Evolutionary conservation across 2,888 invertebrate genomes (phyloP).

Genomic region (Dione juno): DNA sequence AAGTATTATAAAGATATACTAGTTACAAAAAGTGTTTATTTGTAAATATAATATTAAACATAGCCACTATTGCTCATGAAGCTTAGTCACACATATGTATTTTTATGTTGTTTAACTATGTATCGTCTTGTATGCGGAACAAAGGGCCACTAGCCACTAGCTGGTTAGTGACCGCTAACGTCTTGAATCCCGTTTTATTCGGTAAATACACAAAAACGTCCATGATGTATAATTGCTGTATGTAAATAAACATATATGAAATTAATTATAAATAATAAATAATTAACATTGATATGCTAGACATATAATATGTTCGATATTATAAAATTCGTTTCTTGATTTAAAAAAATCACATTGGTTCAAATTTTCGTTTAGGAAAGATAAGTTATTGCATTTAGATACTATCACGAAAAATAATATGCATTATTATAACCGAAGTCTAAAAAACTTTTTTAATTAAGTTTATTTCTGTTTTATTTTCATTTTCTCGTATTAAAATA

Average conservation of each 20-base stretch:
- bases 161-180: constrained; percentile 64
- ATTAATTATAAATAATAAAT: constrained; percentile 4
- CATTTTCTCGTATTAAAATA: neutral
- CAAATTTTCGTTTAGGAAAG: too few species aligned
- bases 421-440: too few species aligned
- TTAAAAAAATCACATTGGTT: too few species aligned
- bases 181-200: constrained; percentile 21
- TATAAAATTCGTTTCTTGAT: neutral
- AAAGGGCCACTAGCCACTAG: constrained; percentile 54
- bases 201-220: constrained; percentile 30
- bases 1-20: too few species aligned
- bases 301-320: neutral
- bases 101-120: constrained; percentile 15
- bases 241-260: neutral
- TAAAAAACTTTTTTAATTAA: too few species aligned
- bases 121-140: constrained; percentile 45
- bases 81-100: constrained; percentile 19
- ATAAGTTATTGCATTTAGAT: too few species aligned
- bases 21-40: too few species aligned
- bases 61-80: neutral
- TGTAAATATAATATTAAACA: too few species aligned
- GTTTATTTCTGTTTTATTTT: too few species aligned
- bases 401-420: too few species aligned
- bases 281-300: neutral
- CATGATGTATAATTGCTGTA: constrained; percentile 19